Evolutionary conservation across 2,797 vertebrate species (phyloP), one percentile per base, ranked within the genome.

Genomic region (Sternarchorhynchus goeldii): DNA sequence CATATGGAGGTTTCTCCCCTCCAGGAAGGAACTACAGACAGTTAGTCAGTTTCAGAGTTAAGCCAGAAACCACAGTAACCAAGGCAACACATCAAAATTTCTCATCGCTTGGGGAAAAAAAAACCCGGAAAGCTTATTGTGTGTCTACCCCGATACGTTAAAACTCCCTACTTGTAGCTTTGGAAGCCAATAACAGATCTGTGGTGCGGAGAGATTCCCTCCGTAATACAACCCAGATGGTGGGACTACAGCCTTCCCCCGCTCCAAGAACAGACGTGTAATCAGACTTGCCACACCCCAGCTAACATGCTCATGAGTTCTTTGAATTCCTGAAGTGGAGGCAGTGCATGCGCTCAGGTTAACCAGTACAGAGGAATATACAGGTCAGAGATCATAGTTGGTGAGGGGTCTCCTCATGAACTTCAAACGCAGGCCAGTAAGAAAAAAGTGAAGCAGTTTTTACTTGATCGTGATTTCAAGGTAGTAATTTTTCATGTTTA

Each of bases 261-360:
- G 39, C 59, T 66, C 41, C 31, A 17, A 25, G 59, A 56, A 3
- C 45, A 69, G 57, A 80, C 78, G 82, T 82, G 76, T 81, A 81
- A 79, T 75, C 81, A 67, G 32, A 77, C 18, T 18, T 66, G 81
- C 68, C 76, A 73, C 82, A 79, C 81, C 81, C 75, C 41, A 66
- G 1, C 41, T 62, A 66, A 82, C 60, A 39, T 32, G 18, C 77
- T 79, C 79, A 45, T 32, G 56, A 81, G 75, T 83, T 80, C 58
- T 68, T 41, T 21, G 7, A 32, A 76, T 83, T 73, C 75, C 74
- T 80, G 12, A 32, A 65, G 64, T 62, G 5, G 8, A 68, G 18
- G 6, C 66, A 62, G 20, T 29, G 31, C 76, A 76, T n/a, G 65
- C 58, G 66, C 45, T 29, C 29, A 16, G 36, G 75, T 41, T 57